Conservation (phyloP, 2,797 vertebrate genomes). For the Ibycter americanus region DNA sequence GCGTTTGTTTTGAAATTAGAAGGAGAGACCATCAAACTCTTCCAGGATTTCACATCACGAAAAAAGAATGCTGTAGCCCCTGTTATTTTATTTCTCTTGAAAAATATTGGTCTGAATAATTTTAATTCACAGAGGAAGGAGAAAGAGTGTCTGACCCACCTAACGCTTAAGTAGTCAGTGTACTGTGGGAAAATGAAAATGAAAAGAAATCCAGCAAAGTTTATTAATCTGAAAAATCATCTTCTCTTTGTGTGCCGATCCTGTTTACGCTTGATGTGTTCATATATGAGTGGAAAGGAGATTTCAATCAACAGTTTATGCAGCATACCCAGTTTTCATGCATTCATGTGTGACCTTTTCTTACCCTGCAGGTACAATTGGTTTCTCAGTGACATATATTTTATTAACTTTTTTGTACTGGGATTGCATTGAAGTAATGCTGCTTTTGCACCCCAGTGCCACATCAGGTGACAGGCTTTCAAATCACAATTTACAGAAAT, state of each 20-base stretch:
- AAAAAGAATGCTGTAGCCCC: background rate
- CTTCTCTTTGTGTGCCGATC: background rate
- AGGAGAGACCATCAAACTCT: background rate
- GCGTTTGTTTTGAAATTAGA: background rate
- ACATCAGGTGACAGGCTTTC: background rate
- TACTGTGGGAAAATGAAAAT: background rate
- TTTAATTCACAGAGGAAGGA: background rate
- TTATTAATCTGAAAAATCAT: background rate
- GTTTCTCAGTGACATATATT: constrained; percentile 26
- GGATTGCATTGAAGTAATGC: background rate
- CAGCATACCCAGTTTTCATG: background rate
- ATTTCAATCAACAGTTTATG: constrained; percentile 32
- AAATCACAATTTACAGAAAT: background rate
- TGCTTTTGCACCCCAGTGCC: background rate
- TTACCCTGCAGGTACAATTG: constrained; percentile 21
- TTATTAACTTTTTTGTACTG: constrained; percentile 49
- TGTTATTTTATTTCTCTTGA: background rate
- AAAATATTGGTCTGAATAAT: background rate
- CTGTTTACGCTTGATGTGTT: background rate
- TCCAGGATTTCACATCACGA: background rate
- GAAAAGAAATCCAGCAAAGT: background rate
- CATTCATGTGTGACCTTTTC: constrained; percentile 27
- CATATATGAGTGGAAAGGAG: background rate
- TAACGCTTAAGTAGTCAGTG: background rate
- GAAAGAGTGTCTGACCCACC: background rate